A percentile compares a stretch with the other conserved stretches of the same genome.
Conservation (phyloP, 2,113 vertebrate genomes). For the Tauraco erythrolophus region DNA sequence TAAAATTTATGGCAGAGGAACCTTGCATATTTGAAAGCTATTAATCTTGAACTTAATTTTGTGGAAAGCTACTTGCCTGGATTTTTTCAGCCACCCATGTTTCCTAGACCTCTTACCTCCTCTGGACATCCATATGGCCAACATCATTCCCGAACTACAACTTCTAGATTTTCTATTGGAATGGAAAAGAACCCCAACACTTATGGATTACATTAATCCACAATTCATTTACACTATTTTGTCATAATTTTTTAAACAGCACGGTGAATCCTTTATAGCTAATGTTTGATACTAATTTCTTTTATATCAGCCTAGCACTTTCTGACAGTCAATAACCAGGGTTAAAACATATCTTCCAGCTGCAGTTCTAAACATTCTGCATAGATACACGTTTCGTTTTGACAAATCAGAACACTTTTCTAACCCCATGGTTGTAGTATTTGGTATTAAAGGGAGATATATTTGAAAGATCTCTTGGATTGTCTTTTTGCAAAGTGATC, state of each 20-base stretch:
- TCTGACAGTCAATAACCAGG: not conserved
- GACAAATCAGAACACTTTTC: not conserved
- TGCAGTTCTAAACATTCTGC: not conserved
- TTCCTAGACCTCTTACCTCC: not conserved
- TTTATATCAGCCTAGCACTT: not conserved
- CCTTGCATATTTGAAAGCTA: not conserved
- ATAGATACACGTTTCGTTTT: not conserved
- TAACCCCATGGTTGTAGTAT: not conserved
- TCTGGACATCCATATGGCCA: not conserved
- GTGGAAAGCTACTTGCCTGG: not conserved
- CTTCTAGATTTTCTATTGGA: not conserved
- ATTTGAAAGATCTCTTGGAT: not conserved
- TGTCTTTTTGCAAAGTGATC: not conserved
- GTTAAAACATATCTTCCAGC: not conserved
- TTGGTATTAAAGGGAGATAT: not conserved
- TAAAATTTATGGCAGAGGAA: not conserved
- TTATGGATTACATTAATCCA: not conserved
- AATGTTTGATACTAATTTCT: not conserved
- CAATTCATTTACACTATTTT: not conserved
- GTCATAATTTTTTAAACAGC: not conserved
- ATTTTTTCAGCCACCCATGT: not conserved
- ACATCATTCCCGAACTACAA: not conserved
- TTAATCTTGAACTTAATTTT: not conserved
- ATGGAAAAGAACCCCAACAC: not conserved
- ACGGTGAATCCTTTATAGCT: not conserved